Base-by-base conservation (phyloP, 2,113 vertebrate species). In the Anguilla rostrata region DNA sequence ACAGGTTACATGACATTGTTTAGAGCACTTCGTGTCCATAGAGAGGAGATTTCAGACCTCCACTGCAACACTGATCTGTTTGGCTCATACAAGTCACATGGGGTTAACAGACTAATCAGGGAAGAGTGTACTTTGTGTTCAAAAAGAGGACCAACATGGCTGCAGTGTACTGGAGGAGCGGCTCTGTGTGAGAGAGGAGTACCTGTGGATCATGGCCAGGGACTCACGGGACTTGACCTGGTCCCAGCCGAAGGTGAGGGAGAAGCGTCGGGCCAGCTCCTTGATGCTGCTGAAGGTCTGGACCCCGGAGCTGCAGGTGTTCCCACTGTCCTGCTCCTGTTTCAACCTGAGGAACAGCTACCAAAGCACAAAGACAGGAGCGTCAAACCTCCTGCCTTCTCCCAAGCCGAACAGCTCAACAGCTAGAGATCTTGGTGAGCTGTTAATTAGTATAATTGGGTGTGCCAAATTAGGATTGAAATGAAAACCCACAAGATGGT, bases 151-250 rank as follows among this genome's bases (percentile, higher is more conserved):
- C 14, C 75, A 78, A 66, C 29, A 78, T 29, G 75, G n/a, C 29
- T 80, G 40, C 15, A 1, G 15, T 11, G 15, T 80, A 8, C 39
- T 6, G 39, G 78, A 39, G 29, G 40, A 80, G 39, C 6, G 20
- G 78, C 34, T 39, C 39, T 80, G 78, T 39, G 78, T 18, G 39
- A 80, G 78, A 40, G 78, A 39, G 40, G 40, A 5, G 2, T 94
- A 98, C 97, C 97, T 98, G 96, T 98, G 97, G 87, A 98, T 97
- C 96, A 97, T 94, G 87, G 97, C 96, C 84, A 98, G 88, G 22
- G 96, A 96, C 87, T 98, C 97, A 11, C 97, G 96, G 89, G 94
- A 97, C 94, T 97, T 98, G 92, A 97, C 90, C 34, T 94, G 95
- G 92, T 98, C 97, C 93, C 94, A 96, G 87, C 97, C 97, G 86